A percentile compares a stretch with the other conserved stretches of the same genome.
These are phyloP conservation scores for Gnatocerus cornutus DNA, from an alignment of 2,888 invertebrate species.

Conservation along the genomic window DNA sequence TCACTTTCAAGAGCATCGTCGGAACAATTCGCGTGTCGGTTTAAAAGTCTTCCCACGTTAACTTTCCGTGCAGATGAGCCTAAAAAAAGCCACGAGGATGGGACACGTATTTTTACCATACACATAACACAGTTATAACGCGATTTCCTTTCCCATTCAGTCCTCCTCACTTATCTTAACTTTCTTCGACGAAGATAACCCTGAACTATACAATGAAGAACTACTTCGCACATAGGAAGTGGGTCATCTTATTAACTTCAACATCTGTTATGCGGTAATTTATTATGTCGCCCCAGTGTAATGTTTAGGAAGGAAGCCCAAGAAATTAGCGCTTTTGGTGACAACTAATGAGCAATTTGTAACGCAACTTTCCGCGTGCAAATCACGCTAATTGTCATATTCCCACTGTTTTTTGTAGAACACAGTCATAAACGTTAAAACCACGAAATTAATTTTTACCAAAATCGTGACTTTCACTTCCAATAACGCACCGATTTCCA, in stretches of 20 bases:
- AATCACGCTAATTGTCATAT: too few relatives aligned
- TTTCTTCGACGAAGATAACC: constrained; percentile 43
- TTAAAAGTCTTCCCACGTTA: constrained; percentile 37
- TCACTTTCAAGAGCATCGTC: constrained; percentile 35
- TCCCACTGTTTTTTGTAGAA: not conserved
- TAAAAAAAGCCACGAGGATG: constrained; percentile 25
- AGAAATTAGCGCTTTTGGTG: constrained; percentile 10
- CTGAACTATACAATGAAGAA: constrained; percentile 45
- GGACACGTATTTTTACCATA: constrained; percentile 36
- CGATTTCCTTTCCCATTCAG: constrained; percentile 46
- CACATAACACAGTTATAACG: constrained; percentile 43
- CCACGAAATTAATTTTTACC: constrained; percentile 5
- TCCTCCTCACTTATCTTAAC: constrained; percentile 34
- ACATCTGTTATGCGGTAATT: constrained; percentile 47
- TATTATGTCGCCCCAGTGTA: constrained; percentile 29
- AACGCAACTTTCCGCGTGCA: not conserved
- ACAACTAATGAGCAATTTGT: constrained; percentile 28
- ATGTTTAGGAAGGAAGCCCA: constrained; percentile 13
- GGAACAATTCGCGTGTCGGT: constrained; percentile 27
- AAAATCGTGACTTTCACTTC: constrained; percentile 32
- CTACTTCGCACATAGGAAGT: constrained; percentile 47
- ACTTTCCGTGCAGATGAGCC: constrained; percentile 41
- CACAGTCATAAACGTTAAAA: constrained; percentile 9
- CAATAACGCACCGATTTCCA: too few relatives aligned
- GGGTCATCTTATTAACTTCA: constrained; percentile 39